Base-by-base conservation (phyloP, 2,797 vertebrate species). In the Poeciliopsis paucimaculata region DNA sequence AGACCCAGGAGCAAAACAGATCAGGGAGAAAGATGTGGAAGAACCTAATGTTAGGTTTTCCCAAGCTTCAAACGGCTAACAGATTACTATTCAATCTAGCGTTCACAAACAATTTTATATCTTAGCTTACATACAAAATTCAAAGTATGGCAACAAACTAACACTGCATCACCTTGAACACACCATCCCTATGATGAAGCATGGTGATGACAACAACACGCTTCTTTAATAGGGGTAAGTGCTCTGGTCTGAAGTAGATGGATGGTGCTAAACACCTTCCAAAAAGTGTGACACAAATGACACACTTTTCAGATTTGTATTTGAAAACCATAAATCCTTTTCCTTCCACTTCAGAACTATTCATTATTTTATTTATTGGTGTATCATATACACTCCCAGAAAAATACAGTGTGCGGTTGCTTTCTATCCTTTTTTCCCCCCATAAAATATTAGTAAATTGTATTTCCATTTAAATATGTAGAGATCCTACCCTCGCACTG, bases 401-500 rank as follows among this genome's bases (percentile, higher is more conserved):
- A 70, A n/a, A 70, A 70, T 43, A 28, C 39, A 70, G 5, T 43
- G 39, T 70, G 10, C n/a, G 39, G 16, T 41, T 64, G 34, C 34
- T 39, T 5, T 64, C 57, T 66, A 4, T 39, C 18, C 36, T 39
- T 11, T 64, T 20, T 64, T 2, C 1, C 8, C 47, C 49, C 28
- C 34, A 39, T 12, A 36, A 23, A n/a, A 43, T 45, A 45, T 23
- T 2, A 11, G 9, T 20, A 34, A 23, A 62, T 18, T 62, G 7
- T 2, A 11, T 11, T 4, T 15, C 43, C 3, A 28, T 31, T n/a
- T 72, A n/a, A 68, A 47, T 84, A 10, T 16, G 31, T 45, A 55
- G 34, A 36, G 7, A 5, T 84, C 83, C 95, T 96, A 99, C 98
- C 98, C 96, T 99, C 97, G 15, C 98, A 99, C 76, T 93, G 95